Percentiles rank a stretch among this genome's conserved stretches.
Conservation (phyloP, 2,888 invertebrate species). For the Sipunculus nudus region DNA sequence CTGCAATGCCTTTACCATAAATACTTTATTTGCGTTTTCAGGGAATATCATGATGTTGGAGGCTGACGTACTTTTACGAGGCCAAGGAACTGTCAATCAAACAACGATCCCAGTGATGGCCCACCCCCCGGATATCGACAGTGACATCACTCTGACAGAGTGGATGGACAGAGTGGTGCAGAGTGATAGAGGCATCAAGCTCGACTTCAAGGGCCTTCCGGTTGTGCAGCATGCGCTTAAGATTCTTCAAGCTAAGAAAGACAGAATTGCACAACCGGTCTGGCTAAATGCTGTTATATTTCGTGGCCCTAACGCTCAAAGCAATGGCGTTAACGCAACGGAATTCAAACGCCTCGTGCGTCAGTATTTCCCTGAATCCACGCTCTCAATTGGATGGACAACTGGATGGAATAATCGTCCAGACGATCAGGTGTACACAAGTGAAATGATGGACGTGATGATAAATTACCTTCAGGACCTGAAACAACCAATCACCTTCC, state of each 20-base stretch:
- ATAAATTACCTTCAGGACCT: conserved; percentile 62
- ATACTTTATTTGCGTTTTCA: conserved; percentile 62
- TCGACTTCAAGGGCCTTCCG: conserved; percentile 85
- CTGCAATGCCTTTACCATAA: too few relatives aligned
- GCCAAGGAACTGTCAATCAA: conserved; percentile 65
- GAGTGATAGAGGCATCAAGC: conserved; percentile 75
- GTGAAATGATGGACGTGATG: conserved; percentile 72
- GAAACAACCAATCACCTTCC: conserved; percentile 81
- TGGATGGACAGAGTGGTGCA: conserved; percentile 75
- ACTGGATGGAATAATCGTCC: conserved; percentile 75
- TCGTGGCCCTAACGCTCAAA: conserved; percentile 75
- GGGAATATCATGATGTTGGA: conserved; percentile 82
- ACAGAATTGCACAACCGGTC: conserved; percentile 70
- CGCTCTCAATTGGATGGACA: conserved; percentile 87
- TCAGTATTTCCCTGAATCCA: conserved; percentile 73
- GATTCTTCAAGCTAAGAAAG: conserved; percentile 42
- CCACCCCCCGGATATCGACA: conserved; percentile 78
- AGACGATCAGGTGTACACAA: conserved; percentile 51
- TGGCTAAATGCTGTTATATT: conserved; percentile 91
- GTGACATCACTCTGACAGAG: conserved; percentile 79
- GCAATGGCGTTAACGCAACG: conserved; percentile 73
- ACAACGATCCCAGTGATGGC: conserved; percentile 82
- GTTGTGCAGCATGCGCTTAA: conserved; percentile 69
- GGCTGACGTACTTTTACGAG: conserved; percentile 78
- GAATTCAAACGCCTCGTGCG: conserved; percentile 74